phyloP scores from a whole-genome alignment of 1,140 invertebrate genomes.

The Diuraphis noxia region DNA sequence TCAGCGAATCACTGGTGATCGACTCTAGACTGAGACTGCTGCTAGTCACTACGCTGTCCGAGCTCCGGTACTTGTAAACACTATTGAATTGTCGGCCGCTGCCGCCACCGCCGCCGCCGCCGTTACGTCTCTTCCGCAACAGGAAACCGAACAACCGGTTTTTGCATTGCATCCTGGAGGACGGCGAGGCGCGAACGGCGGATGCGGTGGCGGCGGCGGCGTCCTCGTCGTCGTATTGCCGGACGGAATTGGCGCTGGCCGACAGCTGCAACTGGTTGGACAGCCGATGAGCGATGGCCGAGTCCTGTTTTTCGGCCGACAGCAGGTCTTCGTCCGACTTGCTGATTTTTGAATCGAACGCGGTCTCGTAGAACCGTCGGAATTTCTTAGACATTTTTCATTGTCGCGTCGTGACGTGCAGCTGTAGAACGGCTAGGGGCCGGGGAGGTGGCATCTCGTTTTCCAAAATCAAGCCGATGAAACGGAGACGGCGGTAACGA shows the following conservation, averaged over 20 bases:
- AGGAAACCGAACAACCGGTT: slow-evolving; percentile 54
- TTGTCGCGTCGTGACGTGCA: neutral
- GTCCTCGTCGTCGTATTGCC: slow-evolving; percentile 59
- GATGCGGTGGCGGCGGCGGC: slow-evolving; percentile 56
- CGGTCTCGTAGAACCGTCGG: slow-evolving; percentile 82
- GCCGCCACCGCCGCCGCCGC: slow-evolving; percentile 53
- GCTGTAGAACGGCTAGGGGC: neutral
- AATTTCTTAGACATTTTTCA: slow-evolving; percentile 65
- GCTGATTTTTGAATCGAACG: slow-evolving; percentile 83
- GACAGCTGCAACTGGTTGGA: slow-evolving; percentile 24
- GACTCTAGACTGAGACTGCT: slow-evolving; percentile 81
- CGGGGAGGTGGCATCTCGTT: neutral
- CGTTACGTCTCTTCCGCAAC: neutral
- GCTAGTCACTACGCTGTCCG: slow-evolving; percentile 82
- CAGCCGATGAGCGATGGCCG: slow-evolving; percentile 32
- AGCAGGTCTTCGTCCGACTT: slow-evolving; percentile 61
- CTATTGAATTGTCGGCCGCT: neutral
- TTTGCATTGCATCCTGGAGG: slow-evolving; percentile 56
- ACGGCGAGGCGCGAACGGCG: neutral
- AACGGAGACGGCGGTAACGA: neutral
- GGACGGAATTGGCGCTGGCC: slow-evolving; percentile 58
- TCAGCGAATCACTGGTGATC: slow-evolving; percentile 73
- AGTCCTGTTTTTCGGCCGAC: slow-evolving; percentile 43
- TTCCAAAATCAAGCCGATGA: neutral
- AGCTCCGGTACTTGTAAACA: slow-evolving; percentile 76